Conservation (phyloP, 2,113 vertebrate species). For the Meleagris gallopavo region DNA sequence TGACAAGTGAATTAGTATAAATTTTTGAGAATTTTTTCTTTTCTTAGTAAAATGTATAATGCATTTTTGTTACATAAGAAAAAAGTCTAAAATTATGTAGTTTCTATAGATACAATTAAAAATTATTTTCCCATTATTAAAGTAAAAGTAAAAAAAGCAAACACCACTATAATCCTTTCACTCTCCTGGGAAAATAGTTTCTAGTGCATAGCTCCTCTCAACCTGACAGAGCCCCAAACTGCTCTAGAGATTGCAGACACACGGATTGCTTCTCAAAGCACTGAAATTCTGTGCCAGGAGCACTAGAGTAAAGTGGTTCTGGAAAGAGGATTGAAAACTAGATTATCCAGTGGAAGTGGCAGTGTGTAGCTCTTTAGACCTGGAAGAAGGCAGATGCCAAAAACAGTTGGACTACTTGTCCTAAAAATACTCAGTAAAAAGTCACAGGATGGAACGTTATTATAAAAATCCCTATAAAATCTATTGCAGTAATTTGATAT, state of each 20-base stretch:
- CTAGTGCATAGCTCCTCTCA: background rate
- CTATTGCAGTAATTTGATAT: background rate
- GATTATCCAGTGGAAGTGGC: slow-evolving; percentile 49
- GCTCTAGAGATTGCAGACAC: slow-evolving; percentile 18
- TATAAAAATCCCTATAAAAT: background rate
- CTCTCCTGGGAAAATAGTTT: background rate
- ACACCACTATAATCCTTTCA: background rate
- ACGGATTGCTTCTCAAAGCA: slow-evolving; percentile 8
- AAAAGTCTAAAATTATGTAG: background rate
- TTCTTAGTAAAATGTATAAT: background rate
- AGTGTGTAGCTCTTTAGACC: background rate
- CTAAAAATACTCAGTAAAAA: background rate
- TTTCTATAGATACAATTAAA: background rate
- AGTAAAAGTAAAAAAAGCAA: background rate
- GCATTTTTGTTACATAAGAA: background rate
- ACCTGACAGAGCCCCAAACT: slow-evolving; percentile 22
- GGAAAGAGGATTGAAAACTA: slow-evolving; percentile 17
- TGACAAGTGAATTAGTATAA: background rate
- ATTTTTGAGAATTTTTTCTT: background rate
- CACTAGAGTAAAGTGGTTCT: slow-evolving; percentile 4
- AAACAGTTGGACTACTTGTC: background rate
- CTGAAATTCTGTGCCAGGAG: slow-evolving; percentile 40
- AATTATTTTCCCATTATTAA: background rate
- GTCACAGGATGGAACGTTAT: background rate
- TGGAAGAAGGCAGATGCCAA: slow-evolving; percentile 10